A percentile compares a stretch with the other conserved stretches of the same genome.
Conservation (phyloP, 1,140 invertebrate species). For the Trichonephila inaurata region DNA sequence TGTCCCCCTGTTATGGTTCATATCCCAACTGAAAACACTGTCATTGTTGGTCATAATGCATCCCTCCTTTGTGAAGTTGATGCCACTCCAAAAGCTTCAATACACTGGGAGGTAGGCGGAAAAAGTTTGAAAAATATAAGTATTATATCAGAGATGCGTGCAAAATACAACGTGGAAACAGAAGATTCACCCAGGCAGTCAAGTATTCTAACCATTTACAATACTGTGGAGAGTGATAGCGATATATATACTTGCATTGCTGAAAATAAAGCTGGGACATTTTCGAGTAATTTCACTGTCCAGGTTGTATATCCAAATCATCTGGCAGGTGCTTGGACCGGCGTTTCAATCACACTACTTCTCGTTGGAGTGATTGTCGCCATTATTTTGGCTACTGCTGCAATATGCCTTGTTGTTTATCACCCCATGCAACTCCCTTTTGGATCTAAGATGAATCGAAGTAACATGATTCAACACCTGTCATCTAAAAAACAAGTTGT, state of each 20-base stretch:
- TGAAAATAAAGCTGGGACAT: conserved; percentile 88
- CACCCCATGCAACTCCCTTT: conserved; percentile 48
- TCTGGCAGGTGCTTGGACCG: conserved; percentile 79
- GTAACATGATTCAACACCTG: conserved; percentile 67
- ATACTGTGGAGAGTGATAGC: conserved; percentile 86
- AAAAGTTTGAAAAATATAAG: conserved; percentile 83
- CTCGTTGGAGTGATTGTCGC: conserved; percentile 84
- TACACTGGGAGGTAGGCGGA: conserved; percentile 79
- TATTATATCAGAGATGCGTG: conserved; percentile 80
- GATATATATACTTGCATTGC: conserved; percentile 88
- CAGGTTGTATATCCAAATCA: conserved; percentile 83
- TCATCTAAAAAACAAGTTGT: conserved; percentile 70
- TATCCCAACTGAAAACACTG: conserved; percentile 78
- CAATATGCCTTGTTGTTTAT: conserved; percentile 76
- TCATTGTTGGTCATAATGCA: conserved; percentile 86
- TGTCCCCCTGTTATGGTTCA: conserved; percentile 84
- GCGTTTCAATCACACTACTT: conserved; percentile 82
- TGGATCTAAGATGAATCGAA: conserved; percentile 68
- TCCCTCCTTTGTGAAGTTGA: conserved; percentile 87
- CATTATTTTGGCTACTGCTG: conserved; percentile 82
- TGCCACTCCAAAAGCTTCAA: conserved; percentile 86
- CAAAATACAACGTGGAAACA: conserved; percentile 82
- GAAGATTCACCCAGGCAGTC: conserved; percentile 60
- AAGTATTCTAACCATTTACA: conserved; percentile 87
- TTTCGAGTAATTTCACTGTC: conserved; percentile 86